phyloP scores from a whole-genome alignment of 2,113 vertebrate species.

The Miniopterus natalensis region DNA sequence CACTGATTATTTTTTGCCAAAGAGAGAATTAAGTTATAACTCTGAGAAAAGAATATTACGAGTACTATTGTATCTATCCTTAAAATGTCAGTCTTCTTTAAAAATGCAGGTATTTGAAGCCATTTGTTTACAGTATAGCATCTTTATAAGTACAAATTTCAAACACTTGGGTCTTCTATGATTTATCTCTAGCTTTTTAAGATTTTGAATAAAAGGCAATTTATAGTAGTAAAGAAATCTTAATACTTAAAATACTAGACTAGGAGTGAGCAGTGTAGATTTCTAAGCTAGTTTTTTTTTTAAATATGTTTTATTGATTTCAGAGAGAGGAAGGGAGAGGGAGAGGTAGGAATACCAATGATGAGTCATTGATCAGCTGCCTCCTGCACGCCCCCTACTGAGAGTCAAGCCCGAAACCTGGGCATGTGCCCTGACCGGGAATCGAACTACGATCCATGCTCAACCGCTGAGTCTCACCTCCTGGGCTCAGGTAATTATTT shows the following conservation, averaged over 20 bases:
- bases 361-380: too few relatives aligned
- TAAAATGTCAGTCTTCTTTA: constrained; percentile 55
- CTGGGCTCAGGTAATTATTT: not conserved
- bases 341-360: too few relatives aligned
- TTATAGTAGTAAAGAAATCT: constrained; percentile 20
- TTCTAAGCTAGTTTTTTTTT: not conserved
- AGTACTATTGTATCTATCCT: constrained; percentile 22
- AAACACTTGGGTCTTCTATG: not conserved
- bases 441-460: too few relatives aligned
- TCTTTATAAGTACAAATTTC: constrained; percentile 37
- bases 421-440: too few relatives aligned
- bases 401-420: too few relatives aligned
- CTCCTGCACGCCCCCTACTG: too few relatives aligned
- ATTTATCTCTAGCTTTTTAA: constrained; percentile 32
- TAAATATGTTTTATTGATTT: too few relatives aligned
- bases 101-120: constrained; percentile 61
- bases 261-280: not conserved
- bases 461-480: too few relatives aligned
- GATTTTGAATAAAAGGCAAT: constrained; percentile 54
- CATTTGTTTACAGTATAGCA: constrained; percentile 50
- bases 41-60: constrained; percentile 17
- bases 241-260: not conserved
- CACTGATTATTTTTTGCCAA: constrained; percentile 60
- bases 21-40: constrained; percentile 47
- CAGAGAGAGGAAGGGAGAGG: too few relatives aligned